Conservation (phyloP, 2,888 invertebrate species). For the Calameuta filiformis region DNA sequence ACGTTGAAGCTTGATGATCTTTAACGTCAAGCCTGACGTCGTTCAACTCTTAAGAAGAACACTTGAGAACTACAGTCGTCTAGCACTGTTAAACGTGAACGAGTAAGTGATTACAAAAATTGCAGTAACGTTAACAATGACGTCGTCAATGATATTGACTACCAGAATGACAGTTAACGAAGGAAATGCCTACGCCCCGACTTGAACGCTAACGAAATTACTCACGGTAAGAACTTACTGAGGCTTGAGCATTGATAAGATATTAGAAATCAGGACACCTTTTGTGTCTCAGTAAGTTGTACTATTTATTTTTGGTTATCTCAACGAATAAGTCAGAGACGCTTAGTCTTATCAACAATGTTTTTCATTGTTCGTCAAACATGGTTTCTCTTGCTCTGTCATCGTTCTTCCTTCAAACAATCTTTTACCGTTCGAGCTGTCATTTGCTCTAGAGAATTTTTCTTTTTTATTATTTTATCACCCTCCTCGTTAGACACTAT, state of each 20-base stretch:
- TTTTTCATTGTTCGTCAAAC: background rate
- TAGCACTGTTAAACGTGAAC: background rate
- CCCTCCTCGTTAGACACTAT: too few species aligned
- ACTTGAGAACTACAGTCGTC: background rate
- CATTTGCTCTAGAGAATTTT: background rate
- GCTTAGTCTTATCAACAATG: background rate
- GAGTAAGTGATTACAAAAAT: background rate
- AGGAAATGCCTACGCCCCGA: background rate
- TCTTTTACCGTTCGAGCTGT: background rate
- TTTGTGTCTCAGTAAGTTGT: background rate
- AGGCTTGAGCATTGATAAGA: background rate
- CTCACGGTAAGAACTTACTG: background rate
- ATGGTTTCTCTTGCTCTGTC: background rate
- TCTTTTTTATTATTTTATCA: background rate
- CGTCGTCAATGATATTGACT: background rate
- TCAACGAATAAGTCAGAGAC: background rate
- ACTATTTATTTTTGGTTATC: background rate
- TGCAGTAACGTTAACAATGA: background rate
- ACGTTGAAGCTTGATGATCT: conserved; percentile 7
- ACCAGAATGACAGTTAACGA: background rate
- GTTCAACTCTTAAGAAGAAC: background rate
- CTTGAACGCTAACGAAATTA: background rate
- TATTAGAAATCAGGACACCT: background rate
- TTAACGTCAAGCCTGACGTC: background rate
- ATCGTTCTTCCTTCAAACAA: background rate